phyloP scores from a whole-genome alignment of 35 echinoderm and acorn worm genomes.

The Holothuria glaberrima region DNA sequence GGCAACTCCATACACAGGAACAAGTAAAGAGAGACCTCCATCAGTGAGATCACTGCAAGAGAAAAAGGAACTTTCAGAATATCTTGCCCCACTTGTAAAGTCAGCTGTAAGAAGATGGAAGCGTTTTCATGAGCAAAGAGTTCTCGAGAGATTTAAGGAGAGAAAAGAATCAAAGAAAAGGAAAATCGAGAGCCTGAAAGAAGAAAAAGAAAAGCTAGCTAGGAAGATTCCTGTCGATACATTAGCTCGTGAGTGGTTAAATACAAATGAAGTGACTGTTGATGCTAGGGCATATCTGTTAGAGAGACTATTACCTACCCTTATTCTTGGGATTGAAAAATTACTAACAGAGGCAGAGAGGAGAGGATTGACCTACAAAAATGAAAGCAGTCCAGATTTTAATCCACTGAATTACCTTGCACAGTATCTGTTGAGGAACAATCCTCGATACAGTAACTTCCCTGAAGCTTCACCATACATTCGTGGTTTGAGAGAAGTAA shows the following conservation, averaged over 20 bases:
- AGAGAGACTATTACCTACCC: slow-evolving; percentile 92
- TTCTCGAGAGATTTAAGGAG: slow-evolving; percentile 84
- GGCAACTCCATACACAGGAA: slow-evolving; percentile 45
- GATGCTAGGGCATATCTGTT: slow-evolving; percentile 92
- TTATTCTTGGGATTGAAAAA: slow-evolving; percentile 96
- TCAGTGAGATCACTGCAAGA: slow-evolving; percentile 78
- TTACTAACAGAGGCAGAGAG: slow-evolving; percentile 83
- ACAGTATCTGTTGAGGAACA: slow-evolving; percentile 98
- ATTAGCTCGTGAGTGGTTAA: slow-evolving; percentile 87
- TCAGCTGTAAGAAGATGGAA: slow-evolving; percentile 92
- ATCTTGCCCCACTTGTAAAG: slow-evolving; percentile 87
- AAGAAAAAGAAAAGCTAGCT: slow-evolving; percentile 83
- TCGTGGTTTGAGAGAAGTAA: slow-evolving; percentile 88
- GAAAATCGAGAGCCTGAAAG: slow-evolving; percentile 57
- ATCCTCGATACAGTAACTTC: slow-evolving; percentile 94
- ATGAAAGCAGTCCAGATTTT: slow-evolving; percentile 76
- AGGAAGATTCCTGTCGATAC: slow-evolving; percentile 81
- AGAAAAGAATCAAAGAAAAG: slow-evolving; percentile 69
- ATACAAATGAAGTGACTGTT: slow-evolving; percentile 86
- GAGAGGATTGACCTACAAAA: slow-evolving; percentile 71
- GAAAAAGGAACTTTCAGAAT: slow-evolving; percentile 81
- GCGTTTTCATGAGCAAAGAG: slow-evolving; percentile 90
- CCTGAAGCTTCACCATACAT: slow-evolving; percentile 98
- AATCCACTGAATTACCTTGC: slow-evolving; percentile 96
- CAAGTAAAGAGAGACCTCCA: slow-evolving; percentile 70